A percentile compares a stretch with the other conserved stretches of the same genome.
These are phyloP conservation scores for Syngnathus acus DNA, from an alignment of 2,797 vertebrate genomes.

Conservation along the genomic window DNA sequence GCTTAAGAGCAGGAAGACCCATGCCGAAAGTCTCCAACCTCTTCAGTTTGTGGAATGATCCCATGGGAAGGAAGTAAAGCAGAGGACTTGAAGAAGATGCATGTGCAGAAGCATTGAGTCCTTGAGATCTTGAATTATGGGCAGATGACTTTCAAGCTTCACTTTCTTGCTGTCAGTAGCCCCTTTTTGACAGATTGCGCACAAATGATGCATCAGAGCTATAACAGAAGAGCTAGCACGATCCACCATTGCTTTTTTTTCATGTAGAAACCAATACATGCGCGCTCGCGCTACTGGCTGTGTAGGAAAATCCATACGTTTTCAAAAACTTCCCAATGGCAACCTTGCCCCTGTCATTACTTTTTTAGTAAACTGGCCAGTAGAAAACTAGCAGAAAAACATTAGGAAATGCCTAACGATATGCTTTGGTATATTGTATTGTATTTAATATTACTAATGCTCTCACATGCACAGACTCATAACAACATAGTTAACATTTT, in stretches of 20 bases:
- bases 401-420: no score
- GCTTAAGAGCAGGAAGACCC: slow-evolving; percentile 45
- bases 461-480: no score
- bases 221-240: background rate
- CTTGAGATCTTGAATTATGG: background rate
- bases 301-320: background rate
- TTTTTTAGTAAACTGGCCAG: no score
- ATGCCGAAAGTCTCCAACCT: slow-evolving; percentile 42
- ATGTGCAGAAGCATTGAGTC: background rate
- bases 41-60: slow-evolving; percentile 38
- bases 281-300: no score
- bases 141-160: slow-evolving; percentile 8
- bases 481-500: no score
- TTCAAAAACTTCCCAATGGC: no score
- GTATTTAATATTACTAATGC: no score
- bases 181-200: background rate
- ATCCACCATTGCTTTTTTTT: background rate
- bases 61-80: slow-evolving; percentile 30
- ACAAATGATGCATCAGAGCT: background rate
- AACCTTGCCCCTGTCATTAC: no score
- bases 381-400: no score
- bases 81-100: slow-evolving; percentile 18
- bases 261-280: background rate
- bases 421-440: no score
- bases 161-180: slow-evolving; percentile 8